A percentile compares a stretch with the other conserved stretches of the same genome.
Evolutionary conservation across 2,797 vertebrate species (phyloP).

Genomic region (Enoplosus armatus): DNA sequence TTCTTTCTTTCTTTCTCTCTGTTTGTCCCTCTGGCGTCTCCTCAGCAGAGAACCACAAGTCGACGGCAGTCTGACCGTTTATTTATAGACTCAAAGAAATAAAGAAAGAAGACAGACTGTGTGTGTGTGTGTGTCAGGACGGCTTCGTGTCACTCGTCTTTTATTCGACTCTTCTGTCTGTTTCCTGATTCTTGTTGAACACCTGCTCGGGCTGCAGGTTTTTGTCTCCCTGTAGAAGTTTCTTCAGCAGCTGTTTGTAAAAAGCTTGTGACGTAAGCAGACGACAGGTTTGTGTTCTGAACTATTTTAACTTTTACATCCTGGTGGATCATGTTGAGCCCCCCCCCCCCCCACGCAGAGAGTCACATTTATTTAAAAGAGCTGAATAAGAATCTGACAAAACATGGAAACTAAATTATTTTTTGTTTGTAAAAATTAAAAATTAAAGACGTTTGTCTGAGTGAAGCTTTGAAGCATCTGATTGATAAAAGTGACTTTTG

Average conservation of each 20-base stretch:
- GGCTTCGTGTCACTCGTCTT: constrained; percentile 19
- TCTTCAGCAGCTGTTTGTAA: too few relatives aligned
- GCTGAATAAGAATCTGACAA: too few relatives aligned
- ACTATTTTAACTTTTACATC: too few relatives aligned
- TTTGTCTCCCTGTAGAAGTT: too few relatives aligned
- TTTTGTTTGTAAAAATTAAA: too few relatives aligned
- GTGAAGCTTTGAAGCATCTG: too few relatives aligned
- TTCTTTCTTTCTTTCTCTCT: background rate
- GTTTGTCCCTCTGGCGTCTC: constrained; percentile 49
- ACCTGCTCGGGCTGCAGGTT: constrained; percentile 8
- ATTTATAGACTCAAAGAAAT: constrained; percentile 65
- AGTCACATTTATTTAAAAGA: too few relatives aligned
- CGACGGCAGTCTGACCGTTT: constrained; percentile 29
- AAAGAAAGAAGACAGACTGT: constrained; percentile 31
- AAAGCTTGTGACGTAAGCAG: too few relatives aligned
- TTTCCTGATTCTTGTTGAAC: background rate
- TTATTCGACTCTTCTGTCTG: background rate
- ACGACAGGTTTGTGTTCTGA: background rate
- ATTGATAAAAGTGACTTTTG: background rate
- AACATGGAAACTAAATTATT: too few relatives aligned
- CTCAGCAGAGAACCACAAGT: constrained; percentile 25
- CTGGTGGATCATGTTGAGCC: too few relatives aligned
- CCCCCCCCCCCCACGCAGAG: too few relatives aligned
- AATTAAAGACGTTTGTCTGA: too few relatives aligned
- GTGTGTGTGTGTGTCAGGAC: constrained; percentile 16